phyloP scores from a whole-genome alignment of 2,797 vertebrate genomes.

The Carapus acus region DNA sequence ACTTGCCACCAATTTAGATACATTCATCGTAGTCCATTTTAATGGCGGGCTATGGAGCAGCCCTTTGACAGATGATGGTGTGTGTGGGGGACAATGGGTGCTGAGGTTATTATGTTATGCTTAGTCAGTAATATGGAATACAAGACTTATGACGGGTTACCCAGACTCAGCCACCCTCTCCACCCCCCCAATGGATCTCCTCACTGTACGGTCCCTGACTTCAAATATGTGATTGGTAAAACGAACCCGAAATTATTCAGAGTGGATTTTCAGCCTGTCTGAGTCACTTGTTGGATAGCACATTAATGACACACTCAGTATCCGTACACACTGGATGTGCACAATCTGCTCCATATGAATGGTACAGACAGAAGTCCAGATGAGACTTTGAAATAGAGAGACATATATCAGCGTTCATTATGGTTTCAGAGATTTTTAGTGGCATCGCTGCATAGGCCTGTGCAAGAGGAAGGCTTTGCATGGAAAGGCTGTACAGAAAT shows the following conservation, averaged over 20 bases:
- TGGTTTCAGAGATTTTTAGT: conserved; percentile 58
- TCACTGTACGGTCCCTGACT: conserved; percentile 58
- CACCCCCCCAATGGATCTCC: conserved; percentile 53
- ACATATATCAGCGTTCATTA: conserved; percentile 69
- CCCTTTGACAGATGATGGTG: conserved; percentile 58
- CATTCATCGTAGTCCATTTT: conserved; percentile 68
- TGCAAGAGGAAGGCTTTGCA: conserved; percentile 29
- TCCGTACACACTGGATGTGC: conserved; percentile 61
- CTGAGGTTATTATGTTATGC: conserved; percentile 67
- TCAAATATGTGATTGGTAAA: conserved; percentile 71
- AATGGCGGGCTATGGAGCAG: conserved; percentile 59
- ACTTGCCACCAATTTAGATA: conserved; percentile 58
- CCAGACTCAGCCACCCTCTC: conserved; percentile 34
- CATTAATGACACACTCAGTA: conserved; percentile 63
- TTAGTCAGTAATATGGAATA: conserved; percentile 62
- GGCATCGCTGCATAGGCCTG: conserved; percentile 38
- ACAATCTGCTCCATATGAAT: conserved; percentile 61
- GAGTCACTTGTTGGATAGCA: conserved; percentile 59
- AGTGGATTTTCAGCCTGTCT: conserved; percentile 58
- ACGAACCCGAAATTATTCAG: conserved; percentile 65
- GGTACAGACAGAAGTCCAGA: conserved; percentile 62
- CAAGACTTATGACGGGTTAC: conserved; percentile 54
- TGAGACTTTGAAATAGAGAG: conserved; percentile 67
- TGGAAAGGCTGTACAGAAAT: conserved; percentile 41
- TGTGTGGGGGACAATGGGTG: conserved; percentile 56